Evolutionary conservation across 2,888 invertebrate species (phyloP).

Genomic region (Phasia obesa): DNA sequence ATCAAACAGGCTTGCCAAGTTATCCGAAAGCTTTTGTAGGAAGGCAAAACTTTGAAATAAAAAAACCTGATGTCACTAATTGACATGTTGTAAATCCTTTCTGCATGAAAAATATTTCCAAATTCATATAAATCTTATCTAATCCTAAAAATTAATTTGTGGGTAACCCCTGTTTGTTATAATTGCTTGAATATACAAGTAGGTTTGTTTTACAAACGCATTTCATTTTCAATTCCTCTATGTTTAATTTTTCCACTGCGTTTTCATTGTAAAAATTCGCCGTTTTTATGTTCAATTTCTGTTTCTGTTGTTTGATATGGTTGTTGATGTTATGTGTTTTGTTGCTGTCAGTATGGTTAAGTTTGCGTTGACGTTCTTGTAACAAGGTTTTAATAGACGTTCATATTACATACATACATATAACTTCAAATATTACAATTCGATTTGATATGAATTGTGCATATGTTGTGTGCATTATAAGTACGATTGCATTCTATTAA

Average conservation of each 20-base stretch:
- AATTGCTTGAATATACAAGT: slow-evolving; percentile 54
- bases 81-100: no score
- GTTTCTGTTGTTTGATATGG: slow-evolving; percentile 40
- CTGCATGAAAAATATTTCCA: background rate
- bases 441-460: slow-evolving; percentile 57
- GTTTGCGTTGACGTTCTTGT: slow-evolving; percentile 54
- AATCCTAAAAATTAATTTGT: background rate
- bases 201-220: slow-evolving; percentile 60
- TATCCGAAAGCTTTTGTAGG: background rate
- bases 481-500: slow-evolving; percentile 58
- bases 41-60: no score
- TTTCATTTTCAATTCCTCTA: slow-evolving; percentile 58
- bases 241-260: slow-evolving; percentile 22
- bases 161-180: slow-evolving; percentile 20
- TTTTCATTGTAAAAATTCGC: background rate
- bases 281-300: slow-evolving; percentile 33
- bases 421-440: slow-evolving; percentile 26
- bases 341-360: slow-evolving; percentile 57
- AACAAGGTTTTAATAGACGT: slow-evolving; percentile 18
- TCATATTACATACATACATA: background rate
- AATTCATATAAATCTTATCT: background rate
- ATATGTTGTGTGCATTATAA: slow-evolving; percentile 18
- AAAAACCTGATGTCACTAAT: no score
- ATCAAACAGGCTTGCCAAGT: slow-evolving; percentile 21
- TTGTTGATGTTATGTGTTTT: slow-evolving; percentile 53